Base-by-base conservation (phyloP, 2,888 invertebrate species). In the Tenthredo amoena region DNA sequence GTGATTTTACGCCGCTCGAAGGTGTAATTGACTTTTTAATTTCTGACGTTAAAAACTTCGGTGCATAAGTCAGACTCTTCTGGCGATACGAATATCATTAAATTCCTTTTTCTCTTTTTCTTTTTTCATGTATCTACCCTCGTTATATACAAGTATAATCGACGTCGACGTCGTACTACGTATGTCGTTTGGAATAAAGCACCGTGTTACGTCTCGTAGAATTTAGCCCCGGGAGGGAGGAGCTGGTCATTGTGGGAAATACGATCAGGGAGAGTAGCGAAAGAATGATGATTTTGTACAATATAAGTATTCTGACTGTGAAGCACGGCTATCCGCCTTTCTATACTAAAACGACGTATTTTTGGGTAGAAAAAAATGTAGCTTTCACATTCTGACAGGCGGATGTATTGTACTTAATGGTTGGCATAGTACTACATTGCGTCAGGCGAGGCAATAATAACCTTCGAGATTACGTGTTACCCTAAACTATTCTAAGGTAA, bases 11-110 rank as follows among this genome's bases (percentile, higher is more conserved):
- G 58, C 62, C 37, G 21, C 81, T 43, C 18, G 15, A 21, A 77
- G 62, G 62, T 81, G 40, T 40, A 62, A 62, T 81, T 81, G 58
- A 62, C 62, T 81, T 81, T 81, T 58, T 62, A 62, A 50, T 77
- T 76, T 55, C 3, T 12, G 34, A 68, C 68, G 31, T 68, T 68
- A 31, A 68, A 34, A 74, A 74, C 43, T 74, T 74, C 18, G 21
- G 9, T 74, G 43, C 43, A 74, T 31, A 74, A 43, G 74, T 74
- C 18, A 40, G 43, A 43, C 43, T 74, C 12, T 74, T 74, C 10
- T 43, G 6, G 21, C 12, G n/a, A 74, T 74, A 74, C 74, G 40
- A 21, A 74, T 74, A 12, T 74, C 43, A 12, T 74, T 34, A 26
- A 43, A 43, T 26, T 74, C 47, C 10, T 21, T 43, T 26, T 43